phyloP scores from a whole-genome alignment of 2,113 vertebrate genomes.

The Stictonetta naevosa region DNA sequence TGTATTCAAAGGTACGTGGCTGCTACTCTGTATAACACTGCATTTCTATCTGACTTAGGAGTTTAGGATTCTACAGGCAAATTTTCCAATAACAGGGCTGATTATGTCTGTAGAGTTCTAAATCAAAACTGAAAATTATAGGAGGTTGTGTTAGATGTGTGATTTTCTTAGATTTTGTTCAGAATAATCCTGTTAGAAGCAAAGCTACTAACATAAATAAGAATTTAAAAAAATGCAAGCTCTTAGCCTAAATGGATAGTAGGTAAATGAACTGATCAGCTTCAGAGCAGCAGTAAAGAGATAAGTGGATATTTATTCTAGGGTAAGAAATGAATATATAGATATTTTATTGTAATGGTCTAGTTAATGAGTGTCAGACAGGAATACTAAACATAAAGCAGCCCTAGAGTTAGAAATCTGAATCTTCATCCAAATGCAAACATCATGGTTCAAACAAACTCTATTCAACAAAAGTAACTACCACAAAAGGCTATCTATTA shows the following conservation, averaged over 20 bases:
- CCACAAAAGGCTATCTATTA: not conserved
- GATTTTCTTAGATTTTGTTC: not conserved
- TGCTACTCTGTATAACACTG: not conserved
- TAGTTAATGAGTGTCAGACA: not conserved
- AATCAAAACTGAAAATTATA: not conserved
- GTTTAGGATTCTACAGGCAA: not conserved
- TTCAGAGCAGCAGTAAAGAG: not conserved
- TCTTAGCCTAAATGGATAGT: not conserved
- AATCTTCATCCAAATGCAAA: not conserved
- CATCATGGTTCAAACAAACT: not conserved
- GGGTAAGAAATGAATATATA: not conserved
- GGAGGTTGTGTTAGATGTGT: not conserved
- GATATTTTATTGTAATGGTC: not conserved
- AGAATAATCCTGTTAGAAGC: not conserved
- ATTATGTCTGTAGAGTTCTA: not conserved
- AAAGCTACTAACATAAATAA: not conserved
- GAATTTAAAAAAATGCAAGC: not conserved
- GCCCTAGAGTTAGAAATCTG: not conserved
- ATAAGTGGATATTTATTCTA: not conserved
- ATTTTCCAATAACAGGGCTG: slow-evolving; percentile 10
- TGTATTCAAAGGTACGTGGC: not conserved
- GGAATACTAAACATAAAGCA: not conserved
- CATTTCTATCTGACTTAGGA: not conserved
- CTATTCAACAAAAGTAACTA: not conserved
- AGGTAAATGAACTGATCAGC: not conserved